Percentiles rank a stretch among this genome's conserved stretches.
Conservation (phyloP, 2,113 vertebrate species). For the Passer domesticus region DNA sequence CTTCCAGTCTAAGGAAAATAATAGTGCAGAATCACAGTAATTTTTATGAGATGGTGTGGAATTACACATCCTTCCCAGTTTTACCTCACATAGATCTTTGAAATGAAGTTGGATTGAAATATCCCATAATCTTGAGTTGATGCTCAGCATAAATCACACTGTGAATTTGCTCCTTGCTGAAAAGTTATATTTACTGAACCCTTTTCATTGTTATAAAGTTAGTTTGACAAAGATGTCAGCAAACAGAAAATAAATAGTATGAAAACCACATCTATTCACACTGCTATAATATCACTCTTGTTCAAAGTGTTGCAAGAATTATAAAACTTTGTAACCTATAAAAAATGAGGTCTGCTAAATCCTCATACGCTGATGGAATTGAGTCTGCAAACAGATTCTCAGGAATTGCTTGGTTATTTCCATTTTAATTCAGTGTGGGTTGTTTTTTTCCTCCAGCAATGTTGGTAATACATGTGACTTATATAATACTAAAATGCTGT, state of each 20-base stretch:
- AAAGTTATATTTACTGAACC: background rate
- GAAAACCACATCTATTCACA: background rate
- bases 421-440: background rate
- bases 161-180: background rate
- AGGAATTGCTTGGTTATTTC: background rate
- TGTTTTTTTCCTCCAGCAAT: background rate
- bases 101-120: constrained; percentile 1
- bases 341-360: background rate
- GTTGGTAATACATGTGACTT: background rate
- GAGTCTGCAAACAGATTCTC: background rate
- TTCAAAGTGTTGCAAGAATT: background rate
- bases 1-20: background rate
- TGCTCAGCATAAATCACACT: background rate
- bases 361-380: background rate
- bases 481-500: background rate
- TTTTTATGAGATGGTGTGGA: background rate
- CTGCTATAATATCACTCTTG: background rate
- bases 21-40: background rate
- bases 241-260: background rate
- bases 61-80: background rate
- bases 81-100: background rate
- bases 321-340: background rate
- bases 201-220: background rate
- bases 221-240: background rate
- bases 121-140: background rate